Percentiles rank a stretch among this genome's conserved stretches.
Conservation (phyloP, 2,888 invertebrate species). For the Ferrisia virgata region DNA sequence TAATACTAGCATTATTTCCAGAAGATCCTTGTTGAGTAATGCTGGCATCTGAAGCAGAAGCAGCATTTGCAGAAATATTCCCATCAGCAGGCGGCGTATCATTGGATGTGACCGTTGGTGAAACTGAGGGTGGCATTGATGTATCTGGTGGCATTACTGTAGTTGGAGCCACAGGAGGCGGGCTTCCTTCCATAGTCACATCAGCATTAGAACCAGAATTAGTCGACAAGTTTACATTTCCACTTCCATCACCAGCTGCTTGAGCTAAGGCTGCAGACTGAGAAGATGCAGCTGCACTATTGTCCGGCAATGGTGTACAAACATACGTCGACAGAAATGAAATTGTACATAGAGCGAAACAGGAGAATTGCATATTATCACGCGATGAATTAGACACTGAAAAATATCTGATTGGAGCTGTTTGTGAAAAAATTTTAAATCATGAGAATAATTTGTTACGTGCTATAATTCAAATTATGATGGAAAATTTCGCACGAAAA, state of each 20-base stretch:
- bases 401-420: no score
- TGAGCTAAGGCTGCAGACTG: not conserved
- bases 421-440: no score
- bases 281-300: not conserved
- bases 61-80: not conserved
- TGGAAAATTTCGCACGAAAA: not conserved
- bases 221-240: not conserved
- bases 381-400: no score
- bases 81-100: not conserved
- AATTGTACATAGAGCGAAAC: not conserved
- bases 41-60: not conserved
- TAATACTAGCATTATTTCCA: no score
- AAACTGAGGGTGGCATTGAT: not conserved
- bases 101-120: not conserved
- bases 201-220: not conserved
- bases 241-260: not conserved
- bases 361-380: not conserved
- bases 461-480: not conserved
- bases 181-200: no score
- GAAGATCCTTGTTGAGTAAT: not conserved
- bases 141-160: not conserved
- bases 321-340: not conserved
- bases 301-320: not conserved
- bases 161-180: not conserved
- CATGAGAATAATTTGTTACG: not conserved